Evolutionary conservation across 2,797 vertebrate genomes (phyloP), one percentile per base, ranked within the genome.

Genomic region (Harpagifer antarcticus): DNA sequence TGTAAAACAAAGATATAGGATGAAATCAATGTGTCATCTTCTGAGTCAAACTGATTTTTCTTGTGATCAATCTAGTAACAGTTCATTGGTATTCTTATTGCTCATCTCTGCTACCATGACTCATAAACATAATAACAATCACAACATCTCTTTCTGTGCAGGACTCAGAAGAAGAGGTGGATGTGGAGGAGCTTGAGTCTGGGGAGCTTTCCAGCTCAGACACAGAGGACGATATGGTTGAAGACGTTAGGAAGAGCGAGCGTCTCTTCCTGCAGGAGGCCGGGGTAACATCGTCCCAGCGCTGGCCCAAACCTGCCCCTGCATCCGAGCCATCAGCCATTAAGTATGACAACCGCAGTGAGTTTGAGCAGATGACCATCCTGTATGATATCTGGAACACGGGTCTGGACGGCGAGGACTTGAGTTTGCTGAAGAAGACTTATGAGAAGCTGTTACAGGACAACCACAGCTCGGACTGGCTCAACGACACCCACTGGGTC

Each of bases 401-500:
- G 0, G 97, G 97, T 15, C 90, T 98, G 82, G 97, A 98, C 42
- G 88, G 91, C 2, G 97, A 98, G 85, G 97, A 98, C 89, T 87
- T 97, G 94, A 84, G 83, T 57, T 94, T 96, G 72, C 92, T 98
- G 53, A 94, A 91, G 81, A 94, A 92, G 71, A 98, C 94, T 0
- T 98, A 98, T 0, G 96, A 98, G 89, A 96, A 95, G 82, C 93
- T 97, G 64, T 89, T 97, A 0, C 96, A 97, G 82, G 95, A 97
- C 31, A 94, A 97, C 67, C 96, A 95, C 66, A 95, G 94, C 82
- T 95, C 96, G 0, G 96, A 97, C 90, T 98, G 97, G 97, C 96
- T 98, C 52, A 98, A 98, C 0, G 97, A 98, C 87, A 98, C 97
- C n/a, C 97, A 98, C 92, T 98, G 97, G 97, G 97, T 98, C 81